Base-by-base conservation (phyloP, 2,888 invertebrate genomes). In the Lissocephala sabroskyi region DNA sequence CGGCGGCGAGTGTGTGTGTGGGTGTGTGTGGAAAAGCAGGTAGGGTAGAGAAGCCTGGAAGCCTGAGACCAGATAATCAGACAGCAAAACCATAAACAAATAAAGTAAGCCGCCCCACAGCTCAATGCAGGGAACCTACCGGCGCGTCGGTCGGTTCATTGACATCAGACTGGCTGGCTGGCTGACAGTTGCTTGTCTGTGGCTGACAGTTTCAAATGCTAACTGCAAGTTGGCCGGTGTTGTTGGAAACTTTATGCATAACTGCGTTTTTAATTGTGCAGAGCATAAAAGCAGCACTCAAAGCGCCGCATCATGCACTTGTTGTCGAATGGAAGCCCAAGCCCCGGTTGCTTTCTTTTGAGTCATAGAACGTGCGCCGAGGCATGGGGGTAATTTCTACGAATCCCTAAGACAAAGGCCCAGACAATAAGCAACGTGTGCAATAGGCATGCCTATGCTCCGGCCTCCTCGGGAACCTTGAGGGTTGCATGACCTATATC, bases 401-500 rank as follows among this genome's bases (percentile, higher is more conserved):
- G 70, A 76, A 68, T 57, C 53, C 62, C 60, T 36, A 45, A 33
- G 35, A 30, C 30, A 30, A 30, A 60, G 61, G 52, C n/a, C n/a
- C n/a, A 56, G 49, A 28, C 61, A 49, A 29, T 41, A 70, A 59
- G 60, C 67, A 60, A 64, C 30, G 30, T 29, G 16, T n/a, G 33
- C 33, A 55, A 30, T 42, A 46, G 45, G 45, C 57, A 48, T 49
- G 23, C 11, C 17, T 46, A 33, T 40, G 35, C 13, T 14, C 37
- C 33, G 44, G 41, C 44, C 56, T 57, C 54, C 64, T 52, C 49
- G 55, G n/a, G 64, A 70, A 70, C 74, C 70, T 71, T 70, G 70
- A 74, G 77, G 75, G 70, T 74, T 74, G 71, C 73, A 68, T 75
- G 73, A 74, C 78, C 73, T 68, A 75, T 68, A 75, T 74, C 78